These are phyloP conservation scores for Picathartes gymnocephalus DNA, from an alignment of 2,113 vertebrate genomes.

Conservation along the genomic window DNA sequence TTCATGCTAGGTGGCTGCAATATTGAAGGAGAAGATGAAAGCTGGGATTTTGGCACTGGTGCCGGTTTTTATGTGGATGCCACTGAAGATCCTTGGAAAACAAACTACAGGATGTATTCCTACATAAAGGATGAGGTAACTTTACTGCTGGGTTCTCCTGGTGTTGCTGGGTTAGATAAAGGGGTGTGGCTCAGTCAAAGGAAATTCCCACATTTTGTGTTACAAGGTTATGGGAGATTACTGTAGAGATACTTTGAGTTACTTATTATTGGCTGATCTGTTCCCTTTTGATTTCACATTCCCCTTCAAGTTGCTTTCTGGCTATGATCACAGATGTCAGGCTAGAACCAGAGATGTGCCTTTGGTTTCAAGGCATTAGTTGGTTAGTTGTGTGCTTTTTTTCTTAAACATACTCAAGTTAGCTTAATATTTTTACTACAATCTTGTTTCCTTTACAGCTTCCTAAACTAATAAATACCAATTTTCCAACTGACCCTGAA, in stretches of 20 bases:
- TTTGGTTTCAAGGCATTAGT: neutral
- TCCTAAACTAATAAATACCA: conserved; percentile 86
- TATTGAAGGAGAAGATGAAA: conserved; percentile 93
- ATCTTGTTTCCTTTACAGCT: conserved; percentile 68
- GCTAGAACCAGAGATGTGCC: neutral
- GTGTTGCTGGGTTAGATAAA: neutral
- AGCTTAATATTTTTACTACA: neutral
- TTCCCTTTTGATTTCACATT: neutral
- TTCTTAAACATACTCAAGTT: neutral
- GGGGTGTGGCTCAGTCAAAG: neutral
- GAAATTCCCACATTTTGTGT: neutral
- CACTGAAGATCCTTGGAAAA: conserved; percentile 92
- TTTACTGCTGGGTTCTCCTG: neutral
- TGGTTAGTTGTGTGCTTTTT: neutral
- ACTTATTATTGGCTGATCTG: neutral
- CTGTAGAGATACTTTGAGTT: neutral
- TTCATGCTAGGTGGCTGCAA: conserved; percentile 82
- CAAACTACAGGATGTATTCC: conserved; percentile 94
- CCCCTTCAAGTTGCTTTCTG: neutral
- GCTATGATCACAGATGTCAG: neutral
- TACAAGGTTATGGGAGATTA: neutral
- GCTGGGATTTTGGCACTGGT: conserved; percentile 95
- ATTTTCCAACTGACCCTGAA: conserved; percentile 86
- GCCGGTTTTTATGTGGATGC: conserved; percentile 94
- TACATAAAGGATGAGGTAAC: conserved; percentile 90